Base-by-base conservation (phyloP, 2,797 vertebrate genomes). In the Coilia nasus region DNA sequence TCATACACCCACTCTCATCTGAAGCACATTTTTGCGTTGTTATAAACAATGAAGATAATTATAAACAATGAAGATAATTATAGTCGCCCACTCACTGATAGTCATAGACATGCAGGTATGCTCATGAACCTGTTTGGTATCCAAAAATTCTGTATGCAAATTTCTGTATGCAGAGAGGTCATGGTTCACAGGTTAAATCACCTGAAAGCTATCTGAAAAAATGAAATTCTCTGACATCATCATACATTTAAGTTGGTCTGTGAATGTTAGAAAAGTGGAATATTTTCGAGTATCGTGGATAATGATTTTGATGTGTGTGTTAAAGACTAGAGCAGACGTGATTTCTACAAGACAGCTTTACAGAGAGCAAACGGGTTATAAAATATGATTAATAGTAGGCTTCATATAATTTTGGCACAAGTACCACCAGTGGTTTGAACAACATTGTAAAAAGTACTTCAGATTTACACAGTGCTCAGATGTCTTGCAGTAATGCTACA, bases 11-110 rank as follows among this genome's bases (percentile, higher is more conserved):
- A 78, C 71, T 19, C 31, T 41, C 35, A 19, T 9, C 17, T 78
- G 71, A 41, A 78, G 71, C 71, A 44, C 71, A 78, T 35, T 14
- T 75, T 2, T 78, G 71, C 71, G 21, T 78, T 78, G 71, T 78
- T 78, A 41, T 78, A 78, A 41, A 78, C 31, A 44, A 78, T 41
- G 71, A 44, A 2, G 17, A 44, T 78, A 78, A 78, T 78, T 78
- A 78, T 44, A 44, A 41, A 78, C 31, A 44, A 78, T 41, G 71
- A 44, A 2, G 17, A 44, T 78, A 78, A 78, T 78, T 78, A 78
- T 44, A 44, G 31, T 44, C 17, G 71, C 14, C 28, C 19, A 44
- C 71, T 31, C 4, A 17, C 71, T 78, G 15, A 78, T 31, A 41
- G 19, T 21, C 71, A 78, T 28, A 75, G 46, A 47, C 50, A 54